A percentile compares a stretch with the other conserved stretches of the same genome.
Evolutionary conservation across 1,140 invertebrate species (phyloP).

Genomic region (Lepidurus arcticus): DNA sequence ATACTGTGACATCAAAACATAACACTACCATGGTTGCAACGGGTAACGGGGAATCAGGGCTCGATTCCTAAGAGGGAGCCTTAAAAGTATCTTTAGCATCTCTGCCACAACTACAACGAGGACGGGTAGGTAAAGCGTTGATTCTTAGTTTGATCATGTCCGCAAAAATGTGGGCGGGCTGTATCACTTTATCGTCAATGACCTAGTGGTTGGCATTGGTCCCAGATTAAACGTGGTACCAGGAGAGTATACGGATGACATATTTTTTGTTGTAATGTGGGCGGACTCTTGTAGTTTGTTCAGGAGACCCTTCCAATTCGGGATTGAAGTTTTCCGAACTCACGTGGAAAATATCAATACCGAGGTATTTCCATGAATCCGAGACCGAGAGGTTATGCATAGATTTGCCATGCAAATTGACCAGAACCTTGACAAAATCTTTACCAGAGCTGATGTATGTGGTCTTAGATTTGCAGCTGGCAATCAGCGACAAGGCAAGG

Average conservation of each 20-base stretch:
- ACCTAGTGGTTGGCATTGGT: no score
- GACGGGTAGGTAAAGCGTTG: no score
- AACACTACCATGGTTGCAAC: constrained; percentile 75
- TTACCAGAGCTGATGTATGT: background rate
- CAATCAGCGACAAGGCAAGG: background rate
- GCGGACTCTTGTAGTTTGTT: background rate
- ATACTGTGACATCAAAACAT: no score
- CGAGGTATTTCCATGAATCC: background rate
- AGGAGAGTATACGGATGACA: background rate
- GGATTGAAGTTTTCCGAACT: background rate
- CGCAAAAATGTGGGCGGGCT: no score
- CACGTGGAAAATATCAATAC: background rate
- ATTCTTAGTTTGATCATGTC: no score
- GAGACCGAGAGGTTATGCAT: background rate
- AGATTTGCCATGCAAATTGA: background rate
- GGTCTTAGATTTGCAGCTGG: background rate
- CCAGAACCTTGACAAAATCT: no score
- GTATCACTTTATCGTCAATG: no score
- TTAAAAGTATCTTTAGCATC: constrained; percentile 39
- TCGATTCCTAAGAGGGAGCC: constrained; percentile 68
- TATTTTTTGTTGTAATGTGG: background rate
- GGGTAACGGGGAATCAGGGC: constrained; percentile 60
- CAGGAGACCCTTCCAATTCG: background rate
- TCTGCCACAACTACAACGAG: no score
- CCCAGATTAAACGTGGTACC: background rate